These are phyloP conservation scores for Gnathonemus longibarbis DNA, from an alignment of 2,113 vertebrate genomes.

Conservation along the genomic window DNA sequence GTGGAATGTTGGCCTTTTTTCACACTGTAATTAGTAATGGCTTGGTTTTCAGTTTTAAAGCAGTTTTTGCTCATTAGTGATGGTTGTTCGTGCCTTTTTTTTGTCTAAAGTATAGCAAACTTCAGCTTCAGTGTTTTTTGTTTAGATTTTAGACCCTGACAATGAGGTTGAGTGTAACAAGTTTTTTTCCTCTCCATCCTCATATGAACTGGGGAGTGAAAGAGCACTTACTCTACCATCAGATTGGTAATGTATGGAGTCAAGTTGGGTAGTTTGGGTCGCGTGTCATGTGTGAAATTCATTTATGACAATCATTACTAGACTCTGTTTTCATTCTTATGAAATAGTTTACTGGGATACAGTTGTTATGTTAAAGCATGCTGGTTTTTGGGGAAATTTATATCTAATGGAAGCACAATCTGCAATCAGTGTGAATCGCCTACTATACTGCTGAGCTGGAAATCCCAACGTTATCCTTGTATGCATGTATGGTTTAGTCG, in stretches of 20 bases:
- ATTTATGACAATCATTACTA: neutral
- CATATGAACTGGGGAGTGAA: neutral
- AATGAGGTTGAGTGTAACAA: neutral
- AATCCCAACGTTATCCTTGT: neutral
- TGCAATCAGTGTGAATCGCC: neutral
- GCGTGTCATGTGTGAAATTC: neutral
- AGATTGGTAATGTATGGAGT: neutral
- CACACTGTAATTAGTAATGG: neutral
- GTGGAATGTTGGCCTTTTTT: neutral
- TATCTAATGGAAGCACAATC: conserved; percentile 6
- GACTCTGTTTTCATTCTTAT: neutral
- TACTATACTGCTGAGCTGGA: neutral
- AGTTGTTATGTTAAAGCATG: neutral
- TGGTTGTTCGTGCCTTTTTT: neutral
- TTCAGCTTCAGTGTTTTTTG: neutral
- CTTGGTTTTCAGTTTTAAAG: neutral
- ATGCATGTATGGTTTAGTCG: neutral
- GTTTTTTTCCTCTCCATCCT: neutral
- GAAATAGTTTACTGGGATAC: neutral
- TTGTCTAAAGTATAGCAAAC: neutral
- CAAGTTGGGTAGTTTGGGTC: neutral
- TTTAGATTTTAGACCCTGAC: neutral
- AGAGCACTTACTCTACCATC: neutral
- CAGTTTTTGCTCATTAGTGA: neutral
- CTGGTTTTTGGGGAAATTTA: neutral